Base-by-base conservation (phyloP, 1,140 invertebrate genomes). In the Aphelinus certus region DNA sequence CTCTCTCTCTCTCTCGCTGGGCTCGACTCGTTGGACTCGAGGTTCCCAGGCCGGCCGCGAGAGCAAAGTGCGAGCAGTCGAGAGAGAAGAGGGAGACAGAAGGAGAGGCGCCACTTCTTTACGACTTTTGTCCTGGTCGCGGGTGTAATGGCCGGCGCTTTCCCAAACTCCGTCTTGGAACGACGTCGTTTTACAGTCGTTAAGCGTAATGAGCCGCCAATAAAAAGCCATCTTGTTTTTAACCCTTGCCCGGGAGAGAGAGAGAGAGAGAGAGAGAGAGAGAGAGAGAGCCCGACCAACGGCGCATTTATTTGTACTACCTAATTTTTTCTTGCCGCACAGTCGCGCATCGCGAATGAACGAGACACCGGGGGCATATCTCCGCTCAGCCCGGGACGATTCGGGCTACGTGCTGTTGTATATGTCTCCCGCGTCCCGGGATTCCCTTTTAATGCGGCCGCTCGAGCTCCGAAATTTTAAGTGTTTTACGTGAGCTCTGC, bases 151-250 rank as follows among this genome's bases (percentile, higher is more conserved):
- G 63, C 68, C 10, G 55, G 51, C 57, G 26, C 60, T 43, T 51
- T 70, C 49, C 45, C 45, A 55, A 60, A 61, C 66, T 56, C 47
- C 62, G 7, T 5, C 62, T 47, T 47, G 3, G 9, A 26, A 55
- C 51, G n/a, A 51, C 62, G 76, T 82, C 83, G 81, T 87, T 88
- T 87, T 83, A 86, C 85, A 88, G 86, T 80, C 86, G 81, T 87
- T 88, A 83, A 87, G 77, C 84, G 82, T 85, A 84, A 88, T 86
- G 82, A 81, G 81, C 71, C 79, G 72, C 80, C 79, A 85, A 87
- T 87, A 86, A 87, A 87, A 86, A 83, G 79, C 85, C 83, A 87
- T 87, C 86, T 86, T 85, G 84, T 85, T 86, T 83, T 84, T 82
- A 87, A 86, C 86, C 86, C 84, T 84, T 85, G 79, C 73, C 76